These are phyloP conservation scores for Hyperoplus immaculatus DNA, from an alignment of 2,797 vertebrate species.

Conservation along the genomic window DNA sequence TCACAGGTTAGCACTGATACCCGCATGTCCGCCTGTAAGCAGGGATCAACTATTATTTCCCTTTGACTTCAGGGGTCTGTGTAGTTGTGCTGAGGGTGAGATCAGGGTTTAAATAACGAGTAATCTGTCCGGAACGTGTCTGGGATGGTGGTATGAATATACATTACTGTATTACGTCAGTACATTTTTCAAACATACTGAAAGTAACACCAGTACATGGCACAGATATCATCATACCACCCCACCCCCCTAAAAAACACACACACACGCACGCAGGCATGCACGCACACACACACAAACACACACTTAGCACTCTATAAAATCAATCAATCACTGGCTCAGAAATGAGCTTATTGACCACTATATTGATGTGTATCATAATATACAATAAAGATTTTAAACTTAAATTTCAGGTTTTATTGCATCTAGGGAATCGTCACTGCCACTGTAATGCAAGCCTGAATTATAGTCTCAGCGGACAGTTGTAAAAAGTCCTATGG, in stretches of 20 bases:
- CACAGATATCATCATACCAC: constrained; percentile 11
- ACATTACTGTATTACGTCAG: background rate
- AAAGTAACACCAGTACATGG: constrained; percentile 19
- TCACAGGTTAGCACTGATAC: constrained; percentile 36
- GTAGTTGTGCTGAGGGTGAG: constrained; percentile 31
- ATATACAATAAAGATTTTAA: constrained; percentile 27
- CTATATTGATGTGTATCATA: constrained; percentile 41
- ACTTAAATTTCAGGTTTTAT: background rate
- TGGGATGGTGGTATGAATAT: constrained; percentile 10
- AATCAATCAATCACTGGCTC: constrained; percentile 24
- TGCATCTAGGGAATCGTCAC: background rate
- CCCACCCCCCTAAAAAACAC: background rate
- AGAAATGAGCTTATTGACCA: background rate
- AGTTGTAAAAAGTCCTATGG: background rate
- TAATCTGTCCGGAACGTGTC: constrained; percentile 11
- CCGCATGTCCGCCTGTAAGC: constrained; percentile 29
- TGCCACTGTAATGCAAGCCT: background rate
- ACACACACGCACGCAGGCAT: background rate
- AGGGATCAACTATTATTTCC: constrained; percentile 33
- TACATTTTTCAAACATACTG: background rate
- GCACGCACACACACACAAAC: background rate
- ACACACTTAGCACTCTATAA: background rate
- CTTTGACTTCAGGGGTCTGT: constrained; percentile 7
- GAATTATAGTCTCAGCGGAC: background rate
- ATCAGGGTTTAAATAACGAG: constrained; percentile 39